A percentile compares a stretch with the other conserved stretches of the same genome.
phyloP scores from a whole-genome alignment of 2,113 vertebrate species.

The Stigmatopora argus region DNA sequence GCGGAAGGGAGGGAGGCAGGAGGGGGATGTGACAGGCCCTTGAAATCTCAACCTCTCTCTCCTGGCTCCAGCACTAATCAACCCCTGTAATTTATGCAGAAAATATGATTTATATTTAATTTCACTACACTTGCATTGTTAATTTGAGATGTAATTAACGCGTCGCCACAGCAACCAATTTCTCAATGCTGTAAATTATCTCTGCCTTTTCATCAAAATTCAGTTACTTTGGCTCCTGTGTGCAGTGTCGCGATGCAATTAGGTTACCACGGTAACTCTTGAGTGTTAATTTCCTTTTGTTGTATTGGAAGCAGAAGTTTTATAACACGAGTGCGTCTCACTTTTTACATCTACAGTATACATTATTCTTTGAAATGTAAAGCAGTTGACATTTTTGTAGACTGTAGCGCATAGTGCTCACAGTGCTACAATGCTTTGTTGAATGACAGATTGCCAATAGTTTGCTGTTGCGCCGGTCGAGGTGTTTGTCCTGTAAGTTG shows the following conservation, averaged over 20 bases:
- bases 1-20: slow-evolving; percentile 29
- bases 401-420: slow-evolving; percentile 24
- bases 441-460: slow-evolving; percentile 52
- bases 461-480: slow-evolving; percentile 39
- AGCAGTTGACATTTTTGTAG: slow-evolving; percentile 11
- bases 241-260: slow-evolving; percentile 99
- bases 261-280: slow-evolving; percentile 99
- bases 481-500: slow-evolving; percentile 47
- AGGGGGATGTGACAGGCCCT: slow-evolving; percentile 87
- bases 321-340: slow-evolving; percentile 79
- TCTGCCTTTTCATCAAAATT: slow-evolving; percentile 99
- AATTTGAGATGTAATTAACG: slow-evolving; percentile 99
- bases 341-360: slow-evolving; percentile 63
- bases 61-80: slow-evolving; percentile 99
- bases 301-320: slow-evolving; percentile 95
- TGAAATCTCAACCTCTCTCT: slow-evolving; percentile 99
- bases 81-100: slow-evolving; percentile 99
- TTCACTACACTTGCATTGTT: slow-evolving; percentile 99
- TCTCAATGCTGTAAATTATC: slow-evolving; percentile 99
- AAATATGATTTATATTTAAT: slow-evolving; percentile 99
- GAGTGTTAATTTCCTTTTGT: slow-evolving; percentile 99
- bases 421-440: slow-evolving; percentile 29
- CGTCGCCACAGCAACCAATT: slow-evolving; percentile 99
- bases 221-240: slow-evolving; percentile 99
- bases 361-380: slow-evolving; percentile 27